Evolutionary conservation across 92 coral and sea anemone genomes (phyloP), one percentile per base, ranked within the genome.

Genomic region (Palythoa caribaeorum): DNA sequence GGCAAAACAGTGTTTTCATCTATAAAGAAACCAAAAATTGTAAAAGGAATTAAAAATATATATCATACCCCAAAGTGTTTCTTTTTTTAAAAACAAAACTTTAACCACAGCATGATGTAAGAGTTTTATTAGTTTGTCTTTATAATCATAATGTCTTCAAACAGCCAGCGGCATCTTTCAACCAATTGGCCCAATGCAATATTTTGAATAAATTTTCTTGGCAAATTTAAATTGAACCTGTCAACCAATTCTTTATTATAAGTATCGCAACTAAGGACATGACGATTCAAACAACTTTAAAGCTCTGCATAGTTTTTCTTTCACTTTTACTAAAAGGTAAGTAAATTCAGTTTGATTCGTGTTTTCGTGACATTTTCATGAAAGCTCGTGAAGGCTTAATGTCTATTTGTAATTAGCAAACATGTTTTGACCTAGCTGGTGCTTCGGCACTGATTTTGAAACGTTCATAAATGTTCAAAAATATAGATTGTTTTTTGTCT

Each of bases 261-360:
- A 9, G 35, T 73, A 20, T 28, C 19, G 5, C 3, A 73, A 73
- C 6, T 38, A 40, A 19, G 14, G 78, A 73, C 21, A 44, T 73
- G 83, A 37, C 47, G 60, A 78, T 12, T 20, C 70, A 37, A 14
- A 55, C 35, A 9, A 38, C 11, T 1, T 10, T 40, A 54, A 60
- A 63, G 20, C 55, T 78, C 19, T 16, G 57, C 15, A 12, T 5
- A 14, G 38, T 57, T 36, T 78, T 37, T 15, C 50, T 78, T 21
- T 37, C 48, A 28, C 71, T 78, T 36, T 28, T 78, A 19, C 59
- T 36, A 2, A 57, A 78, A 54, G 83, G 83, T 78, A 21, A 78
- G 83, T 55, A 38, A 78, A 54, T 44, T n/a, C 3, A 3, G 16
- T 8, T 17, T 57, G 3, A 15, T 57, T 6, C 55, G 13, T 54